Conservation (phyloP, 1,140 invertebrate genomes). For the Rhopalosiphum maidis region DNA sequence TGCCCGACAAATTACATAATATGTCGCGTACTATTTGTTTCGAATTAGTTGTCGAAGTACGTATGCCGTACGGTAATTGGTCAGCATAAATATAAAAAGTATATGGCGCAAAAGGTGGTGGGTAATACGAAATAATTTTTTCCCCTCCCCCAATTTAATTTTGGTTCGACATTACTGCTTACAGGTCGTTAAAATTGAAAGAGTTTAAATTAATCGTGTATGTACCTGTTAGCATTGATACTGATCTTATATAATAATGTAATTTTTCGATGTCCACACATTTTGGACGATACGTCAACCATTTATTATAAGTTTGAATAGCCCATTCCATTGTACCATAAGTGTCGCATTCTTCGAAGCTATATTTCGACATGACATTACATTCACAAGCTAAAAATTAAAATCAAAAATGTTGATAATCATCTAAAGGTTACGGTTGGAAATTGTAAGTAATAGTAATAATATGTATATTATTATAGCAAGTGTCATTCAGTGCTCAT, state of each 20-base stretch:
- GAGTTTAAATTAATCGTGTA: too few relatives aligned
- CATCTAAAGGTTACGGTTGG: background rate
- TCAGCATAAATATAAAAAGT: too few relatives aligned
- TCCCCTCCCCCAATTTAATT: too few relatives aligned
- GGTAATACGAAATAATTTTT: too few relatives aligned
- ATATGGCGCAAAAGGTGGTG: too few relatives aligned
- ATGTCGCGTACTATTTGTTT: too few relatives aligned
- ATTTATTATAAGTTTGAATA: conserved; percentile 20
- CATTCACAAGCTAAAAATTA: conserved; percentile 1
- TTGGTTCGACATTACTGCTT: background rate
- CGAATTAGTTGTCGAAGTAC: too few relatives aligned
- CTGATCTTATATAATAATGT: background rate
- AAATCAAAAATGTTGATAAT: background rate
- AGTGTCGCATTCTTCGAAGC: background rate
- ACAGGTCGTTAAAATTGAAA: background rate
- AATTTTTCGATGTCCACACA: background rate
- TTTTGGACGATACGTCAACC: background rate
- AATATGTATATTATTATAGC: background rate
- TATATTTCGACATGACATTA: background rate
- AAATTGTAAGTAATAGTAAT: background rate
- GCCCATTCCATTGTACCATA: background rate
- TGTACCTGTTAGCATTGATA: background rate
- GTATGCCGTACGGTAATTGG: too few relatives aligned
- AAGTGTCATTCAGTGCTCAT: background rate
- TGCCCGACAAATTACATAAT: too few relatives aligned